phyloP scores from a whole-genome alignment of 2,797 vertebrate genomes.

The Parauchenoglanis punctatus region DNA sequence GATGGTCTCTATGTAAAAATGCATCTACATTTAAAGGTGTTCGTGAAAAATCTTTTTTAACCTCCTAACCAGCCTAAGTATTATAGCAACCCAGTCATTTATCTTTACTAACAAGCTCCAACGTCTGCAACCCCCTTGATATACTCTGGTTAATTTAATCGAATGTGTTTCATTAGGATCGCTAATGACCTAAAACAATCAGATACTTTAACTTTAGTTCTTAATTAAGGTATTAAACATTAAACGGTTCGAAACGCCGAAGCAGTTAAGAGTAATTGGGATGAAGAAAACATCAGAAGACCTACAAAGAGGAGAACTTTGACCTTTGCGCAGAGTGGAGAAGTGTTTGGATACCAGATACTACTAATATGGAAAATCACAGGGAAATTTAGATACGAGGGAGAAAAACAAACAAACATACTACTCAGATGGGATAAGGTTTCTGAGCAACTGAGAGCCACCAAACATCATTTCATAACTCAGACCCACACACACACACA shows the following conservation, averaged over 20 bases:
- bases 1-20: neutral
- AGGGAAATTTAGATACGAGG: neutral
- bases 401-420: neutral
- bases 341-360: neutral
- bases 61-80: neutral
- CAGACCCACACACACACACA: too few species aligned
- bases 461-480: too few species aligned
- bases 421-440: neutral
- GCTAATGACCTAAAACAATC: constrained; percentile 9
- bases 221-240: neutral
- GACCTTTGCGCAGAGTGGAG: neutral
- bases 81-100: neutral
- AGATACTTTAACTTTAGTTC: neutral
- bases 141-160: neutral
- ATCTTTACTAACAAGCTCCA: neutral
- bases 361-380: neutral
- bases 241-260: neutral
- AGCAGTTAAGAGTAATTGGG: neutral
- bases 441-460: neutral
- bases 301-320: neutral
- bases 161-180: neutral
- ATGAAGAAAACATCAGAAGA: neutral
- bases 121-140: too few species aligned
- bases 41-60: neutral
- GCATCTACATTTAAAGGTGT: neutral